Evolutionary conservation across 2,113 vertebrate species (phyloP).

Genomic region (Zapus hudsonius): DNA sequence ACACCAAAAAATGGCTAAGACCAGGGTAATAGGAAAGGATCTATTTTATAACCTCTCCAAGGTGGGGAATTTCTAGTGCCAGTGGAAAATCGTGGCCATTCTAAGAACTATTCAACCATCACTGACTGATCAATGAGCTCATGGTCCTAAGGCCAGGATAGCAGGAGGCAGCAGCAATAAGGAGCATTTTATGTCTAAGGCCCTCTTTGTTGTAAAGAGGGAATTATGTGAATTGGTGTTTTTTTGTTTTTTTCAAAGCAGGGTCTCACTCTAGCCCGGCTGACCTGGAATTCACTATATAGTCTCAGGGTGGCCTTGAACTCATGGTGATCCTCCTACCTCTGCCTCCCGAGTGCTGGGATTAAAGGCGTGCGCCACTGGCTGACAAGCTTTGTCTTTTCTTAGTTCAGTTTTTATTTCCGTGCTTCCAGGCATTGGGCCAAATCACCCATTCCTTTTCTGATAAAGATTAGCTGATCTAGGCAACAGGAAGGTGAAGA

Average conservation of each 20-base stretch:
- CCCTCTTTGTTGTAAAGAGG: background rate
- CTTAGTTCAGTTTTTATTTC: constrained; percentile 31
- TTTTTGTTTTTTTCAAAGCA: no score
- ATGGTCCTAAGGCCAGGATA: background rate
- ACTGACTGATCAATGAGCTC: background rate
- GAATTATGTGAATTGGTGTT: background rate
- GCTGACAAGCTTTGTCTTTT: background rate
- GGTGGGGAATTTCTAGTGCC: constrained; percentile 22
- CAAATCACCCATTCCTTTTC: constrained; percentile 50
- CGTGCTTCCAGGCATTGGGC: constrained; percentile 46
- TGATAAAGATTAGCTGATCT: constrained; percentile 64
- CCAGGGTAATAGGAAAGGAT: constrained; percentile 9
- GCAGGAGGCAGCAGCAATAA: background rate
- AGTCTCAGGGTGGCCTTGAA: no score
- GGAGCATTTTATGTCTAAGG: background rate
- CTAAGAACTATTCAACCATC: background rate
- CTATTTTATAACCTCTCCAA: constrained; percentile 50
- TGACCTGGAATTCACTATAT: no score
- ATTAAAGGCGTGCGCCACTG: no score
- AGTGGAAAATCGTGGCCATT: constrained; percentile 30
- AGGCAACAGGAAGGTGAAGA: constrained; percentile 50
- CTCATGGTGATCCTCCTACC: no score
- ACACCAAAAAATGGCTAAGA: constrained; percentile 16
- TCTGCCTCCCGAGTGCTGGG: no score
- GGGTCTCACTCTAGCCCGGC: no score